A percentile compares a stretch with the other conserved stretches of the same genome.
These are phyloP conservation scores for Paguma larvata DNA, from an alignment of 2,797 vertebrate species.

Conservation along the genomic window DNA sequence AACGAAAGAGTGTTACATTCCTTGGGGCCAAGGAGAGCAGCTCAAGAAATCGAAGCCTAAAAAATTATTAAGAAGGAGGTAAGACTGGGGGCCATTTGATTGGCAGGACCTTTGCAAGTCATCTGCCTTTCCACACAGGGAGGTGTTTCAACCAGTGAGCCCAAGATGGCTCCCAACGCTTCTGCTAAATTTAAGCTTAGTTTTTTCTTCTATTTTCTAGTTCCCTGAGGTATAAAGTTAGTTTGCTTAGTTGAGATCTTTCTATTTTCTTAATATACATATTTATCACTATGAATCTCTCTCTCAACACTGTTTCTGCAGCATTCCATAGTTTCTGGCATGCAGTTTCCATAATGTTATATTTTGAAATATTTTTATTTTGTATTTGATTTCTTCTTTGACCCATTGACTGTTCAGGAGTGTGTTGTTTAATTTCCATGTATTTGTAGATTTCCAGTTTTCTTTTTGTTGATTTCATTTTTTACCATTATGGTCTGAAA, in stretches of 20 bases:
- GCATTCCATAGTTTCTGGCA: not conserved
- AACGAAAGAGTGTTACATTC: too few species aligned
- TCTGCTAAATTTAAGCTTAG: not conserved
- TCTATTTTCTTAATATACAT: not conserved
- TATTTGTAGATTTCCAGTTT: not conserved
- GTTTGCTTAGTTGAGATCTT: not conserved
- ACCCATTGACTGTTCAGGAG: not conserved
- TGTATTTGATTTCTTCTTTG: not conserved
- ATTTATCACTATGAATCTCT: not conserved
- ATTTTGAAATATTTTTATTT: not conserved
- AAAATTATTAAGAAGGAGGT: too few species aligned
- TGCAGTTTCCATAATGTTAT: not conserved
- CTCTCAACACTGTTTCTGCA: not conserved
- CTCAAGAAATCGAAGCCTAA: too few species aligned
- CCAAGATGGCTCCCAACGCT: too few species aligned
- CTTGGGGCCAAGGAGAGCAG: too few species aligned
- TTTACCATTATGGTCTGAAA: not conserved
- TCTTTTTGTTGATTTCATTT: not conserved
- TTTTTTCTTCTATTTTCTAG: not conserved
- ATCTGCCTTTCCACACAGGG: too few species aligned
- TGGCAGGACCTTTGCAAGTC: too few species aligned
- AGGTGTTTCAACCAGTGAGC: too few species aligned
- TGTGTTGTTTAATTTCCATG: not conserved
- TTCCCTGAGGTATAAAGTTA: not conserved
- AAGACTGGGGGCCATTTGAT: too few species aligned